Conservation (phyloP, 2,888 invertebrate genomes). For the Syrphus vitripennis region DNA sequence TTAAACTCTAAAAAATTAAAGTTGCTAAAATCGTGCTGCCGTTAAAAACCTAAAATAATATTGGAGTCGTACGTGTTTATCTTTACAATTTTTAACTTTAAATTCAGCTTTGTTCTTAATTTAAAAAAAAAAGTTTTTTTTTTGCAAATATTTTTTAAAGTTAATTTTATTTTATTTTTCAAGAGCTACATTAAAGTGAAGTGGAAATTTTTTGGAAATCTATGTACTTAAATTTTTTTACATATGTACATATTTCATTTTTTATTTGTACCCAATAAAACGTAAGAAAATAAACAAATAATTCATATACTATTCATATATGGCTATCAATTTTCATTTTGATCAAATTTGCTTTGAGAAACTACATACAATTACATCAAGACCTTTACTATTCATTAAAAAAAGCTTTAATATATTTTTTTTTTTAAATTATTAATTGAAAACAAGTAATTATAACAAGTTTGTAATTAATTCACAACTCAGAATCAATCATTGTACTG, state of each 20-base stretch:
- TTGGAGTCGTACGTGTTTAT: too few species aligned
- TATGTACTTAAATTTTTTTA: background rate
- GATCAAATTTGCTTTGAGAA: background rate
- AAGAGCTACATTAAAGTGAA: background rate
- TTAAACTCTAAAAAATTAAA: too few species aligned
- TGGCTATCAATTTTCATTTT: background rate
- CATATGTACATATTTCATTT: background rate
- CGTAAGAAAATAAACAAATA: background rate
- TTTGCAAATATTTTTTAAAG: background rate
- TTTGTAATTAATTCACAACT: background rate
- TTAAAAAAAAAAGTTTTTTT: background rate
- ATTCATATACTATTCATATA: background rate
- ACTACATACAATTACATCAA: background rate
- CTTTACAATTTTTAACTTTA: too few species aligned
- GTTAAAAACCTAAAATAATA: too few species aligned
- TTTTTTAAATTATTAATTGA: background rate
- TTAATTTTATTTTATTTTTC: conserved; percentile 2
- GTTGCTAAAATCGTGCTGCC: too few species aligned
- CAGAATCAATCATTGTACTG: background rate
- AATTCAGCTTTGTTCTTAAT: background rate
- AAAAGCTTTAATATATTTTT: background rate
- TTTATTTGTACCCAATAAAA: background rate
- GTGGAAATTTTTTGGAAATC: background rate
- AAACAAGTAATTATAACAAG: background rate
- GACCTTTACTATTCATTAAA: background rate